Evolutionary conservation across 2,888 invertebrate genomes (phyloP), one percentile per base, ranked within the genome.

Genomic region (Limnephilus auricula): DNA sequence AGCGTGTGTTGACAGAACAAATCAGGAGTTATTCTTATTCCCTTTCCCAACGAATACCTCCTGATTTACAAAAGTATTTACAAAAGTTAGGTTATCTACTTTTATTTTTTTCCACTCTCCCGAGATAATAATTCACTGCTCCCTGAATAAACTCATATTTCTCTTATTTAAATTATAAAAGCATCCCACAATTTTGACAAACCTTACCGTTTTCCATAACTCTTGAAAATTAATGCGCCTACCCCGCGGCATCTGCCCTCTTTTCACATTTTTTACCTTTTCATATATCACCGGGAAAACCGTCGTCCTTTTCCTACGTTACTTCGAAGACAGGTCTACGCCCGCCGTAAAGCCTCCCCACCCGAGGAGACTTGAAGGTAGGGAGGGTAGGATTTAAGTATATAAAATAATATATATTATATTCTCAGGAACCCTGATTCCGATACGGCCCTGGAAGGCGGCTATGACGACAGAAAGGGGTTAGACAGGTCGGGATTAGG

Each of bases 391-490:
- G 30, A n/a, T 90, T 90, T 83, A 45, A 13, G 13, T 45, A 65
- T 9, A 65, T n/a, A 65, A 65, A 25, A 65, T 65, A 65, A 65
- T 65, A n/a, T 18, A 50, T 50, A 50, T 50, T 65, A 65, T 65
- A 83, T 85, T 85, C 31, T 65, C 34, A 34, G 84, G 32, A 89
- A 37, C 30, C 79, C 89, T 37, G 12, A 50, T 87, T 37, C 79
- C 25, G 30, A 79, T 89, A 30, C 89, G 89, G 65, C 79, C 85
- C 85, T 89, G 91, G 32, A 31, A 9, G 86, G 89, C 86, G 89
- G 90, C 90, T 84, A 87, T 80, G 92, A 92, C 92, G 92, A 92
- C 92, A 92, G 92, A 92, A 92, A 79, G 92, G 92, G 92, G 92
- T 92, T 91, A 91, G 92, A 92, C 92, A 92, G 92, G 89, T 80